Conservation (phyloP, 2,888 invertebrate genomes). For the Trachelus tabidus region DNA sequence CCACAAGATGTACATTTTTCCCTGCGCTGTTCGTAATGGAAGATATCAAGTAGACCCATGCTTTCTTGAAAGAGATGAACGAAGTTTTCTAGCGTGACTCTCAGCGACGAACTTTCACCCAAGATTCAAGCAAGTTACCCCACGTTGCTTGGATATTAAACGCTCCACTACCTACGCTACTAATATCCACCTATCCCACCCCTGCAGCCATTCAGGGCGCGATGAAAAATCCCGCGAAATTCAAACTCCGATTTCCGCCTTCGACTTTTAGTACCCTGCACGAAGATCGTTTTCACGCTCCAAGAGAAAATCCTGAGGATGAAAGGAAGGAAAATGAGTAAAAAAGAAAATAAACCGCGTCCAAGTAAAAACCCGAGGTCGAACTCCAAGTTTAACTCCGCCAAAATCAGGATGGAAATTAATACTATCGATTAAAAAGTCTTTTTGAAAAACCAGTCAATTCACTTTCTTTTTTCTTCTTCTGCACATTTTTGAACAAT, state of each 20-base stretch:
- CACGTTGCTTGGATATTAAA: background rate
- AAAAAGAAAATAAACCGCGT: background rate
- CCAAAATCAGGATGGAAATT: background rate
- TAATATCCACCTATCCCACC: background rate
- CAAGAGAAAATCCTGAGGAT: background rate
- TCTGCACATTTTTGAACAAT: background rate
- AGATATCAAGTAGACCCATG: background rate
- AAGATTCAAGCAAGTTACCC: background rate
- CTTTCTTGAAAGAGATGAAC: background rate
- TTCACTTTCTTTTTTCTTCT: background rate
- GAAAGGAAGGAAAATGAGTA: conserved; percentile 8
- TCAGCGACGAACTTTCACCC: background rate
- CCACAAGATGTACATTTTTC: background rate
- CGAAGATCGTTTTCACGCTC: background rate
- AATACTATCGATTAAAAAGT: background rate
- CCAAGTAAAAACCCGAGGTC: background rate
- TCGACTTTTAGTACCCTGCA: background rate
- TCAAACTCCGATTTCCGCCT: background rate
- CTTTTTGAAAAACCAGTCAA: background rate
- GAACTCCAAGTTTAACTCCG: background rate
- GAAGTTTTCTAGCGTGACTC: background rate
- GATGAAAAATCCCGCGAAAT: background rate
- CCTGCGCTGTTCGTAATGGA: background rate
- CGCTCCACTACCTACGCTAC: background rate
- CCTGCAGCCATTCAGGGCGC: background rate